A percentile compares a stretch with the other conserved stretches of the same genome.
Conservation (phyloP, 2,888 invertebrate species). For the Galerucella calmariensis region DNA sequence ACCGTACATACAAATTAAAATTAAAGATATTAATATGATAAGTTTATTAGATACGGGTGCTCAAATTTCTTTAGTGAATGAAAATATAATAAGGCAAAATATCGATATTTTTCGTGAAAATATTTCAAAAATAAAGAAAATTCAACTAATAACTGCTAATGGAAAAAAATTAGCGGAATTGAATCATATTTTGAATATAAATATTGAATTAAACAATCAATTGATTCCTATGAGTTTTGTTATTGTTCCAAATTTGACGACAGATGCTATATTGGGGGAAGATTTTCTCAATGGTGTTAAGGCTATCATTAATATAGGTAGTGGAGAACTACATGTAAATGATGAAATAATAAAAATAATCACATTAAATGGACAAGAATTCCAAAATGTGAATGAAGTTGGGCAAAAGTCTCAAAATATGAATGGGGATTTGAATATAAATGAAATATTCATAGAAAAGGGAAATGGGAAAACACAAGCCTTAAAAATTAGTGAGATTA, state of each 20-base stretch:
- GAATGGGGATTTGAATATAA: no score
- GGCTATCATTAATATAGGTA: not conserved
- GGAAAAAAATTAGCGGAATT: slow-evolving; percentile 7
- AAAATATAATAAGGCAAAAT: not conserved
- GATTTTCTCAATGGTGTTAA: slow-evolving; percentile 5
- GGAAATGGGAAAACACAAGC: no score
- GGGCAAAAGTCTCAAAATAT: no score
- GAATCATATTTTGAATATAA: not conserved
- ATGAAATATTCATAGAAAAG: no score
- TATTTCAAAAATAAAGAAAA: not conserved
- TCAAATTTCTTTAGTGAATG: not conserved
- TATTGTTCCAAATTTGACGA: not conserved
- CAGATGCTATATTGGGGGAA: slow-evolving; percentile 7
- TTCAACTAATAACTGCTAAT: slow-evolving; percentile 12
- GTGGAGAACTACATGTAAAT: slow-evolving; percentile 3
- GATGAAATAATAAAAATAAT: slow-evolving; percentile 5
- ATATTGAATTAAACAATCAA: not conserved
- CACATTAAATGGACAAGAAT: no score
- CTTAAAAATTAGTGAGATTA: no score
- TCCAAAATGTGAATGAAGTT: no score
- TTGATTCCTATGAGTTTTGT: not conserved
- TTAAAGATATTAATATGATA: no score
- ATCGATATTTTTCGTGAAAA: not conserved
- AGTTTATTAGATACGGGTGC: no score
- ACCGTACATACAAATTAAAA: no score